Evolutionary conservation across 2,888 invertebrate species (phyloP).

Genomic region (Acleris holmiana): DNA sequence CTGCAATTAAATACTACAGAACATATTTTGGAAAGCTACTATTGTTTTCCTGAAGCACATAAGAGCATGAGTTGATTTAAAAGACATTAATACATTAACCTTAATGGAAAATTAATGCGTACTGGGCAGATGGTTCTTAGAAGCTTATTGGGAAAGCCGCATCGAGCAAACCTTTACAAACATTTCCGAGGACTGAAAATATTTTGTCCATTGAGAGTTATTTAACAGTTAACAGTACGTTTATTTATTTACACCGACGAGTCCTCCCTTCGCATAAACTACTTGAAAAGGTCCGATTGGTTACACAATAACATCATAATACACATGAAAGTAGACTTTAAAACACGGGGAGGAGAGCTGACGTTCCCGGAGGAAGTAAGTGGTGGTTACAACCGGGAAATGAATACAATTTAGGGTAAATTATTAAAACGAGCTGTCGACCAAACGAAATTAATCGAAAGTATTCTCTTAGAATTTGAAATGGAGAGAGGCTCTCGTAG

Average conservation of each 20-base stretch:
- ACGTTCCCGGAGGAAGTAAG: slow-evolving; percentile 46
- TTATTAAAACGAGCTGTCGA: slow-evolving; percentile 73
- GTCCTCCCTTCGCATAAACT: slow-evolving; percentile 52
- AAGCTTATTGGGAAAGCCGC: slow-evolving; percentile 7
- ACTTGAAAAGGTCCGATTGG: slow-evolving; percentile 45
- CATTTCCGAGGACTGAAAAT: slow-evolving; percentile 54
- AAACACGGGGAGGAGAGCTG: slow-evolving; percentile 44
- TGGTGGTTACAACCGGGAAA: slow-evolving; percentile 48
- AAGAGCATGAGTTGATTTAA: neutral
- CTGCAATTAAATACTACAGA: slow-evolving; percentile 11
- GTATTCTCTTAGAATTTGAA: slow-evolving; percentile 67
- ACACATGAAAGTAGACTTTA: slow-evolving; percentile 50
- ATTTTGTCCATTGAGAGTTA: slow-evolving; percentile 65
- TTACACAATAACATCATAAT: slow-evolving; percentile 43
- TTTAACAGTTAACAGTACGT: slow-evolving; percentile 57
- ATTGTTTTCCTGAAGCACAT: neutral
- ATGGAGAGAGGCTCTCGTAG: slow-evolving; percentile 51
- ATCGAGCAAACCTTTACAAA: slow-evolving; percentile 51
- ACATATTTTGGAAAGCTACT: neutral
- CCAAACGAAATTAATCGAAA: slow-evolving; percentile 72
- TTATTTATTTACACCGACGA: slow-evolving; percentile 64
- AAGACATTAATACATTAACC: neutral
- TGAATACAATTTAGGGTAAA: slow-evolving; percentile 58
- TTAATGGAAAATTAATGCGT: slow-evolving; percentile 5
- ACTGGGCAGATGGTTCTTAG: neutral